A percentile compares a stretch with the other conserved stretches of the same genome.
These are phyloP conservation scores for Campaea margaritaria DNA, from an alignment of 2,888 invertebrate genomes.

Conservation along the genomic window DNA sequence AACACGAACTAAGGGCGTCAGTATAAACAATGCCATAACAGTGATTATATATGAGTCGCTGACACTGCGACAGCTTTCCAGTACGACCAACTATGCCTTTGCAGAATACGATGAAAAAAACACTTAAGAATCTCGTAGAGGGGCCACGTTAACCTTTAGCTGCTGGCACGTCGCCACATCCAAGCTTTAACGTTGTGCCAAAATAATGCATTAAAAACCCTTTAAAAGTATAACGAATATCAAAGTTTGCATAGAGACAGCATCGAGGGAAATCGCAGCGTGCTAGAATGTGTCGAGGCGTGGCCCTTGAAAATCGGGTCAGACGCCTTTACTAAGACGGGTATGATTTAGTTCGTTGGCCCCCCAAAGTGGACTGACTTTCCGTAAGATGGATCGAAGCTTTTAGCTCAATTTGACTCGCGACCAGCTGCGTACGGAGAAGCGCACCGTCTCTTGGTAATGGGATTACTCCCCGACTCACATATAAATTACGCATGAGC, in stretches of 20 bases:
- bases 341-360: slow-evolving; percentile 73
- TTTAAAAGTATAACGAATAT: slow-evolving; percentile 69
- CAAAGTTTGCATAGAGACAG: slow-evolving; percentile 63
- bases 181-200: slow-evolving; percentile 72
- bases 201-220: slow-evolving; percentile 81
- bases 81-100: slow-evolving; percentile 72
- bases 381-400: slow-evolving; percentile 77
- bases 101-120: slow-evolving; percentile 72
- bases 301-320: slow-evolving; percentile 70
- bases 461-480: slow-evolving; percentile 62
- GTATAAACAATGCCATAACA: slow-evolving; percentile 71
- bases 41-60: slow-evolving; percentile 76
- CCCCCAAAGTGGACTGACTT: slow-evolving; percentile 76
- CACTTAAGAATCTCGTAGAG: slow-evolving; percentile 75
- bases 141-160: slow-evolving; percentile 77
- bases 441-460: slow-evolving; percentile 60
- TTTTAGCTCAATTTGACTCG: slow-evolving; percentile 77
- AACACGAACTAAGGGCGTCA: slow-evolving; percentile 54
- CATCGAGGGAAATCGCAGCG: slow-evolving; percentile 54
- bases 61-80: slow-evolving; percentile 75
- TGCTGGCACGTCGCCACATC: slow-evolving; percentile 73
- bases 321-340: slow-evolving; percentile 60
- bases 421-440: slow-evolving; percentile 67
- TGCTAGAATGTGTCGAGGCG: slow-evolving; percentile 56
- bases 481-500: slow-evolving; percentile 68